Conservation (phyloP, 2,888 invertebrate genomes). For the Drosophila neotestacea region DNA sequence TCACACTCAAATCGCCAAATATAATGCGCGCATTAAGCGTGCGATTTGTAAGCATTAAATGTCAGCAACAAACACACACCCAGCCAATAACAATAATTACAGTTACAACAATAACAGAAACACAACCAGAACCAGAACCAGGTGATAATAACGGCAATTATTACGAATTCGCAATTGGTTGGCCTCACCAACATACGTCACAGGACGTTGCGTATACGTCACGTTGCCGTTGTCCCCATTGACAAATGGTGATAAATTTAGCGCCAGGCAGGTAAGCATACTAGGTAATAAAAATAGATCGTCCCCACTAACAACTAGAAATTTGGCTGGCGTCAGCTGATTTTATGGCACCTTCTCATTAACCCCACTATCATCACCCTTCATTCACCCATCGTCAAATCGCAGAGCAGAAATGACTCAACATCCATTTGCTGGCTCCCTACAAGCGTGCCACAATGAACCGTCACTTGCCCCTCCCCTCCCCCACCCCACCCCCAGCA, state of each 20-base stretch:
- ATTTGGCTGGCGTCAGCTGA: conserved; percentile 40
- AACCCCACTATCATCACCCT: background rate
- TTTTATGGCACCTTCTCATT: conserved; percentile 26
- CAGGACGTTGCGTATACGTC: conserved; percentile 65
- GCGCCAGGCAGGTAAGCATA: conserved; percentile 20
- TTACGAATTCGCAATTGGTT: conserved; percentile 57
- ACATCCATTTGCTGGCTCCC: conserved; percentile 1
- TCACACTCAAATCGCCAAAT: conserved; percentile 43
- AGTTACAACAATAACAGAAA: conserved; percentile 1
- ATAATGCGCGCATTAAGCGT: conserved; percentile 51
- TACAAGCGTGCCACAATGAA: conserved; percentile 10
- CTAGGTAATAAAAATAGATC: conserved; percentile 45
- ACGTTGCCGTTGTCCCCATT: conserved; percentile 27
- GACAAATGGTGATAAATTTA: conserved; percentile 43
- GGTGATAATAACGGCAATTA: conserved; percentile 60
- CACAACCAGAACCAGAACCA: conserved; percentile 3
- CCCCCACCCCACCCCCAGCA: background rate
- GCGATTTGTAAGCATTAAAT: conserved; percentile 58
- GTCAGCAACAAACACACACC: conserved; percentile 23
- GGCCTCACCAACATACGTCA: conserved; percentile 58
- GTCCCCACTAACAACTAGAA: background rate
- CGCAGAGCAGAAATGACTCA: conserved; percentile 30
- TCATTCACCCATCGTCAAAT: too few species aligned
- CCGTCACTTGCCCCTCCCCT: conserved; percentile 5
- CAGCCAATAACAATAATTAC: conserved; percentile 1